Base-by-base conservation (phyloP, 2,888 invertebrate species). In the Hirtodrosophila confusa region DNA sequence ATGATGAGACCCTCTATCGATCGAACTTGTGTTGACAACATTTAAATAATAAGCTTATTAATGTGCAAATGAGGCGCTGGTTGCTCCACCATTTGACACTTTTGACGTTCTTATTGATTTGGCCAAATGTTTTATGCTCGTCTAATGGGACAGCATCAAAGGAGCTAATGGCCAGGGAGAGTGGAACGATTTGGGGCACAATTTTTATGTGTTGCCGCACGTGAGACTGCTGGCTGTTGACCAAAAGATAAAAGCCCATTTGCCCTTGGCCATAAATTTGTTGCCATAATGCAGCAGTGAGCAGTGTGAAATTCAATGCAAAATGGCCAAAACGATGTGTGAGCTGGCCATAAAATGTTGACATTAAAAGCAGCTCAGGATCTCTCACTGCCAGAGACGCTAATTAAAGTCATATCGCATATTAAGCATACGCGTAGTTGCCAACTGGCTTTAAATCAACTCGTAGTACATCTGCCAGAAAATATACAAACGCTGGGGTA, bases 1-100 rank as follows among this genome's bases (percentile, higher is more conserved):
- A 27, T 12, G 36, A 27, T 12, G 36, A 49, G 27, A 23, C 12
- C 10, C 10, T 49, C 24, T 54, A 50, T 62, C 39, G 33, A 24
- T 56, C 29, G 44, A 58, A 58, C 10, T 1, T 33, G n/a, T 67
- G 69, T 61, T 76, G 60, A 75, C 55, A 67, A 60, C 51, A 78
- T 77, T 85, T 72, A 50, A 80, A 84, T 84, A 78, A 80, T 70
- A 63, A 55, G 69, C 70, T 74, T 73, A 83, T 83, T 70, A 83
- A 86, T 74, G 86, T 86, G 86, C 71, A 78, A 80, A 86, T 75
- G 84, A 70, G 17, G 17, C 3, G 55, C 75, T 50, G 61, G 51
- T 56, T 51, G 58, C 35, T 11, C 4, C 50, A 35, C 24, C 72
- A 63, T 58, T 76, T 85, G 86, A 85, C 82, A 74, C 82, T 65